phyloP scores from a whole-genome alignment of 2,113 vertebrate species.

The Burhinus oedicnemus region DNA sequence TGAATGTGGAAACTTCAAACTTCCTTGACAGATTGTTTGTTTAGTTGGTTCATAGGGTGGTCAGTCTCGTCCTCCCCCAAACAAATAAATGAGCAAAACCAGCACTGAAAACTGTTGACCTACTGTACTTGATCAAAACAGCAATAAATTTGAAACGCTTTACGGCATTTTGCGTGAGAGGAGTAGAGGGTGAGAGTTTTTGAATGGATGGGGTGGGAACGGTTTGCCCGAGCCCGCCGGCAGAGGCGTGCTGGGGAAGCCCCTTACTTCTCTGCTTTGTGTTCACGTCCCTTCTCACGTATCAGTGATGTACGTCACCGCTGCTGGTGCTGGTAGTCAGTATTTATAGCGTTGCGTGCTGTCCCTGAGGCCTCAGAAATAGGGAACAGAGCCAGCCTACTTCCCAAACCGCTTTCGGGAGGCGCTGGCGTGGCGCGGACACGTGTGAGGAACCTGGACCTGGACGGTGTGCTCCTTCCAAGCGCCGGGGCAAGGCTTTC shows the following conservation, averaged over 20 bases:
- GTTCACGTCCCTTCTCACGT: rapidly evolving
- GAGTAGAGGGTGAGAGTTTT: background rate
- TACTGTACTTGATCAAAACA: background rate
- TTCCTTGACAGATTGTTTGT: background rate
- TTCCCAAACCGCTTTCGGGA: background rate
- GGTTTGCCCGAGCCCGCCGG: too few relatives aligned
- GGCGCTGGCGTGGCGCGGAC: rapidly evolving
- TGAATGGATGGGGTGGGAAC: background rate
- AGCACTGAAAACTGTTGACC: background rate
- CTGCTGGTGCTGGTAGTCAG: rapidly evolving
- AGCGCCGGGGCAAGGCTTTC: too few relatives aligned
- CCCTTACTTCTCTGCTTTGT: background rate
- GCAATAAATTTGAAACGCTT: background rate
- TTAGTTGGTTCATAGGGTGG: too few relatives aligned
- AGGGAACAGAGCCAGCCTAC: background rate
- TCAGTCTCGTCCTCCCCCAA: background rate
- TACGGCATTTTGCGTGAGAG: background rate
- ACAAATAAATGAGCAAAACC: background rate
- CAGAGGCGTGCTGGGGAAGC: rapidly evolving
- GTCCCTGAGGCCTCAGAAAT: background rate
- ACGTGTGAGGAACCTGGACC: rapidly evolving
- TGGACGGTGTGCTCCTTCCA: background rate
- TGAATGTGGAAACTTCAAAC: background rate
- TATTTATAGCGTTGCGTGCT: rapidly evolving
- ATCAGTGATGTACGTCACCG: rapidly evolving